Conservation (phyloP, 2,888 invertebrate species). For the Falcaria lacertinaria region DNA sequence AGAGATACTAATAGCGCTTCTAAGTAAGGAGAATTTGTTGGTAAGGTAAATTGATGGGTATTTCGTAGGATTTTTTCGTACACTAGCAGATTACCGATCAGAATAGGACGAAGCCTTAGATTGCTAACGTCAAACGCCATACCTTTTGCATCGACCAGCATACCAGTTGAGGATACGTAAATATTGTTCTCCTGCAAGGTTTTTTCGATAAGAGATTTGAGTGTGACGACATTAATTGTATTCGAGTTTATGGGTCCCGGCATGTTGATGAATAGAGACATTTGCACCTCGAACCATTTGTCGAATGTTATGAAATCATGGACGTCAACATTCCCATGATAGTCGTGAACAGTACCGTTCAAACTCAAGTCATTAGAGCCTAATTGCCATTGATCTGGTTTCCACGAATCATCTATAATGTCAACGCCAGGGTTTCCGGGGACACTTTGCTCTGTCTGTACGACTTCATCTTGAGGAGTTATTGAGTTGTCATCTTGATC, state of each 20-base stretch:
- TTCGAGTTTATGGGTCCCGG: slow-evolving; percentile 16
- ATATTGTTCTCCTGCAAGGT: slow-evolving; percentile 37
- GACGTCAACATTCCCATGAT: background rate
- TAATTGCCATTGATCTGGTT: no score
- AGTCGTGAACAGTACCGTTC: background rate
- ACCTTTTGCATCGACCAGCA: slow-evolving; percentile 33
- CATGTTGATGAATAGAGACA: slow-evolving; percentile 22
- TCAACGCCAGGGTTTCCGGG: no score
- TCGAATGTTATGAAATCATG: slow-evolving; percentile 27
- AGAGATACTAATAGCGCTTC: slow-evolving; percentile 43
- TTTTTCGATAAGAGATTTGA: slow-evolving; percentile 33
- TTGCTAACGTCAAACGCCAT: slow-evolving; percentile 27
- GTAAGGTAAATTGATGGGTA: slow-evolving; percentile 12
- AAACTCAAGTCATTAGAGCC: no score
- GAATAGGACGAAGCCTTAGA: slow-evolving; percentile 41
- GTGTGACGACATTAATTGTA: slow-evolving; percentile 16
- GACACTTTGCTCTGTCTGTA: no score
- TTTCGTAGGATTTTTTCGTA: slow-evolving; percentile 21
- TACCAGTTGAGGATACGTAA: slow-evolving; percentile 26
- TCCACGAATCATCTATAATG: no score
- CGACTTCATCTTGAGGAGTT: no score
- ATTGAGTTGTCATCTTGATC: no score
- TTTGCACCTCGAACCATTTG: slow-evolving; percentile 38
- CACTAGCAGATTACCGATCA: slow-evolving; percentile 38
- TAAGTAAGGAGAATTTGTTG: slow-evolving; percentile 28